Evolutionary conservation across 2,113 vertebrate genomes (phyloP).

Genomic region (Dissostichus mawsoni): DNA sequence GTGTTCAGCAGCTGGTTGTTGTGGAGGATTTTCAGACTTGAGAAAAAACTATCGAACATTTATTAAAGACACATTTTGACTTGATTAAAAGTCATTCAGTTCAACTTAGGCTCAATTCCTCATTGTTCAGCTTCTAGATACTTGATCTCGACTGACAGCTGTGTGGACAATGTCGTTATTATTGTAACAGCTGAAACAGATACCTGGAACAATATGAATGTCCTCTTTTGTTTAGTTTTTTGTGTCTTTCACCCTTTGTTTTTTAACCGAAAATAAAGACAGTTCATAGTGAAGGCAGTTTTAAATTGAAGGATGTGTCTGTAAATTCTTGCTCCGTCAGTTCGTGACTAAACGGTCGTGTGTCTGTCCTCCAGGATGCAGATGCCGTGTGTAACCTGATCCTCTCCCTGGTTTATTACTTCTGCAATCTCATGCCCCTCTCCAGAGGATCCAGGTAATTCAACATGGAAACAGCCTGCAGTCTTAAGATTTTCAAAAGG

Average conservation of each 20-base stretch:
- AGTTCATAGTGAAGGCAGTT: neutral
- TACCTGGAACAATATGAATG: too few species aligned
- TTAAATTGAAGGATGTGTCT: neutral
- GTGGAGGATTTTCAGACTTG: neutral
- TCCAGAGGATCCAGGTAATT: conserved; percentile 95
- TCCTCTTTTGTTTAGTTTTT: too few species aligned
- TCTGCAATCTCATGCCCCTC: conserved; percentile 99
- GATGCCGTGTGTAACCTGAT: conserved; percentile 97
- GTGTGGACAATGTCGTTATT: too few species aligned
- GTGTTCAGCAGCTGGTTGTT: neutral
- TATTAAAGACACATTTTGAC: neutral
- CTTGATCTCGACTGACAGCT: neutral
- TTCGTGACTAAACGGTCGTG: neutral
- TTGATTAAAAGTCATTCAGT: too few species aligned
- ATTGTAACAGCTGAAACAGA: too few species aligned
- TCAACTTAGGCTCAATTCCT: neutral
- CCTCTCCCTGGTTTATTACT: conserved; percentile 97
- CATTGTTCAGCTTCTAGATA: neutral
- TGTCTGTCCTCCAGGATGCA: conserved; percentile 86
- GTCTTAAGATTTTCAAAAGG: too few species aligned
- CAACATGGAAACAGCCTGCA: neutral
- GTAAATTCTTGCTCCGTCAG: neutral
- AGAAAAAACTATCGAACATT: neutral
- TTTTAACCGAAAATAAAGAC: too few species aligned
- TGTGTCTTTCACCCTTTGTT: too few species aligned